phyloP scores from a whole-genome alignment of 1,140 invertebrate genomes.

The Batillaria attramentaria region DNA sequence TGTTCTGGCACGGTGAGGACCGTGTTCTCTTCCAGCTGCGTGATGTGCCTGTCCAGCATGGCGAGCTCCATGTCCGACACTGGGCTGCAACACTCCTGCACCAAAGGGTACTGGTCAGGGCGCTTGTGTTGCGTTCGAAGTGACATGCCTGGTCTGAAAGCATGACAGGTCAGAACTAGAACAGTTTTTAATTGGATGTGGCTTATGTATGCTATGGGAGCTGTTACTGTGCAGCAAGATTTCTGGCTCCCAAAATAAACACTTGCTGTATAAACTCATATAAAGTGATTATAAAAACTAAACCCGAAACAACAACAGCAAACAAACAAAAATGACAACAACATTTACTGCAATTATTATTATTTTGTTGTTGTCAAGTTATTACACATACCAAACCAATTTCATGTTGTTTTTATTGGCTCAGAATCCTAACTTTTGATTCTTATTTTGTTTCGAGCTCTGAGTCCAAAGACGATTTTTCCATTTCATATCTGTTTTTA shows the following conservation, averaged over 20 bases:
- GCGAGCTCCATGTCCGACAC: slow-evolving; percentile 50
- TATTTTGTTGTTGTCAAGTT: too few relatives aligned
- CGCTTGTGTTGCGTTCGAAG: slow-evolving; percentile 28
- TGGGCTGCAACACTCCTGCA: slow-evolving; percentile 46
- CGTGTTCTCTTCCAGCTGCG: slow-evolving; percentile 78
- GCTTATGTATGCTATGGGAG: background rate
- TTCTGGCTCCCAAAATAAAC: background rate
- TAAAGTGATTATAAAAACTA: background rate
- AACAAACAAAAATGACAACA: background rate
- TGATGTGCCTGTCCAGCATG: slow-evolving; percentile 75
- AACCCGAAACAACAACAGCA: background rate
- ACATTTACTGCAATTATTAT: too few relatives aligned
- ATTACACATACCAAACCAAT: too few relatives aligned
- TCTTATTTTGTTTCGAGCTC: too few relatives aligned
- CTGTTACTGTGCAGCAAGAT: background rate
- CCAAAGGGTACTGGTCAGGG: slow-evolving; percentile 33
- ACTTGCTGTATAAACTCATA: background rate
- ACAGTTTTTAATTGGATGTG: background rate
- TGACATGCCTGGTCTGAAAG: background rate
- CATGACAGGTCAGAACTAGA: slow-evolving; percentile 27
- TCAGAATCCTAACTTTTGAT: too few relatives aligned
- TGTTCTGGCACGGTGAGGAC: slow-evolving; percentile 77
- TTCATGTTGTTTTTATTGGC: too few relatives aligned
- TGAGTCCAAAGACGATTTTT: too few relatives aligned
- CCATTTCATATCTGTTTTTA: too few relatives aligned